Percentiles rank a stretch among this genome's conserved stretches.
Conservation (phyloP, 2,113 vertebrate species). For the Channa argus region DNA sequence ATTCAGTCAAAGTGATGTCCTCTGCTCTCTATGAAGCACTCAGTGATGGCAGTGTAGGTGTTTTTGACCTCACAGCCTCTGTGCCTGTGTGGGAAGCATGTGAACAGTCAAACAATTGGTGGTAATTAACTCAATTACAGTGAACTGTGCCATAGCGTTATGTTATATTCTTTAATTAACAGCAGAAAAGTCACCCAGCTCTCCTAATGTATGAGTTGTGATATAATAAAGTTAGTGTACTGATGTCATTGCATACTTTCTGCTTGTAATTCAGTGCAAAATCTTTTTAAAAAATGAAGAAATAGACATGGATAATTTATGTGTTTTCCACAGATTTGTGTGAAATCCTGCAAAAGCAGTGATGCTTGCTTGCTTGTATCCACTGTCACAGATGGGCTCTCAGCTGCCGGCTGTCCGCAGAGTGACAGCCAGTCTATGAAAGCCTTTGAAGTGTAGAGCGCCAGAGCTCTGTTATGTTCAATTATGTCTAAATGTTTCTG, state of each 20-base stretch:
- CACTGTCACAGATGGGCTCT: conserved; percentile 50
- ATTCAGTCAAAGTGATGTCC: background rate
- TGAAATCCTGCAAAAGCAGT: conserved; percentile 25
- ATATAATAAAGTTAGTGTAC: conserved; percentile 25
- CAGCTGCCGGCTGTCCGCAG: conserved; percentile 69
- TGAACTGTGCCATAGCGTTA: conserved; percentile 23
- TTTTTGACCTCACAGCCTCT: conserved; percentile 31
- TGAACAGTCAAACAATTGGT: conserved; percentile 27
- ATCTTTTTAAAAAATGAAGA: background rate
- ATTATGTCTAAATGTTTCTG: conserved; percentile 56
- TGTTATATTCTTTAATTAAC: conserved; percentile 48
- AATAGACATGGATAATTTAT: background rate
- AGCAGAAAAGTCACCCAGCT: conserved; percentile 30
- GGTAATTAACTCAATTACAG: conserved; percentile 69
- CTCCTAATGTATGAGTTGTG: conserved; percentile 40
- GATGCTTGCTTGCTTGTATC: background rate
- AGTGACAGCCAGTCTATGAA: conserved; percentile 65
- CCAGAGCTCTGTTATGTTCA: conserved; percentile 49
- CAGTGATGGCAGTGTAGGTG: conserved; percentile 22
- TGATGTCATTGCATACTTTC: conserved; percentile 4
- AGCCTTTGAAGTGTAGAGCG: conserved; percentile 76
- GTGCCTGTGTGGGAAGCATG: conserved; percentile 30
- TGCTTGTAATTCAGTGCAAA: background rate
- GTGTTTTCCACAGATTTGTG: conserved; percentile 22
- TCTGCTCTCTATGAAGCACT: conserved; percentile 31